Conservation (phyloP, 2,113 vertebrate genomes). For the Ibidorhyncha struthersii region DNA sequence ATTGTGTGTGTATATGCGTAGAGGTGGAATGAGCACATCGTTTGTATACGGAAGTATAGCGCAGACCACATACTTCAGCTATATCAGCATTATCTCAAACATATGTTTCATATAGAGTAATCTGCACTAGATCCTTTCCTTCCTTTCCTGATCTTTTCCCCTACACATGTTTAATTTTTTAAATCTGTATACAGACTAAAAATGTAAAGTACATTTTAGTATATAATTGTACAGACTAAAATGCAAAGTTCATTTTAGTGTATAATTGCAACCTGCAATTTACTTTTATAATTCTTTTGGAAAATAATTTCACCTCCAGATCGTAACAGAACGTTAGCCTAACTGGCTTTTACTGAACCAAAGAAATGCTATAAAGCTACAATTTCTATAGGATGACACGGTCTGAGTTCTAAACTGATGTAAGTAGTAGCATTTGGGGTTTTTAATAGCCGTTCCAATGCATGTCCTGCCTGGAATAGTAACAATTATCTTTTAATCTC, state of each 20-base stretch:
- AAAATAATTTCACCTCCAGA: neutral
- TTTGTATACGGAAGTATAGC: neutral
- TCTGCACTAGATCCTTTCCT: conserved; percentile 48
- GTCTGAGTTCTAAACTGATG: neutral
- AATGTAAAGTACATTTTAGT: neutral
- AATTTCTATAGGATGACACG: neutral
- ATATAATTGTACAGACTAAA: neutral
- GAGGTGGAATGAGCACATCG: neutral
- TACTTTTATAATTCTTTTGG: neutral
- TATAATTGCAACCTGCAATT: neutral
- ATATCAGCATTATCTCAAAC: conserved; percentile 28
- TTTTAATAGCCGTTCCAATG: neutral
- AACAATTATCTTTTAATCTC: neutral
- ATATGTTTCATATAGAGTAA: neutral
- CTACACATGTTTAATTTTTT: conserved; percentile 1
- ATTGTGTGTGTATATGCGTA: neutral
- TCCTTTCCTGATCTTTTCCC: conserved; percentile 18
- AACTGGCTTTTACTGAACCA: neutral
- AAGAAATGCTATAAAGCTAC: neutral
- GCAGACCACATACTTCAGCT: neutral
- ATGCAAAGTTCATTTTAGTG: neutral
- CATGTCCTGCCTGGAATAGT: neutral
- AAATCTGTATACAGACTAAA: neutral
- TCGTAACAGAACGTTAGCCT: neutral
- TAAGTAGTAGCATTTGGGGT: fast-evolving